phyloP scores from a whole-genome alignment of 1,140 invertebrate genomes.

The Cherax quadricarinatus region DNA sequence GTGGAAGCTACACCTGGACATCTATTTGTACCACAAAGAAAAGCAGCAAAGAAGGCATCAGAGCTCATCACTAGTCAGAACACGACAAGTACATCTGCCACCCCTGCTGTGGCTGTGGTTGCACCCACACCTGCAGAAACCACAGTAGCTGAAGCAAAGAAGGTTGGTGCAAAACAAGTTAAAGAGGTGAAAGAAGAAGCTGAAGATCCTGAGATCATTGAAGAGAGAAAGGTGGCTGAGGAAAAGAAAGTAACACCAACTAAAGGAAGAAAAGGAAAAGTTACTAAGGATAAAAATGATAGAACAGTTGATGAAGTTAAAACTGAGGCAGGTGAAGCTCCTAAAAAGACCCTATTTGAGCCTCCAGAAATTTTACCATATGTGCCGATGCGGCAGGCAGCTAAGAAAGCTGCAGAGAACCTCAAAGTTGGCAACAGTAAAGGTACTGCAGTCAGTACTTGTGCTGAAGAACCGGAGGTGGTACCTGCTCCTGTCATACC shows the following conservation, averaged over 20 bases:
- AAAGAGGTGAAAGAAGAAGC: conserved; percentile 42
- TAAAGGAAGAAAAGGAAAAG: conserved; percentile 82
- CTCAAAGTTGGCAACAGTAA: conserved; percentile 84
- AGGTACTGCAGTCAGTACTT: conserved; percentile 1
- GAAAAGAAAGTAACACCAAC: conserved; percentile 69
- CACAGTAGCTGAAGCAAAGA: conserved; percentile 52
- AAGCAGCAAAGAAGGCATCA: conserved; percentile 92
- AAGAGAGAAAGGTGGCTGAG: conserved; percentile 65
- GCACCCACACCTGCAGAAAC: conserved; percentile 10
- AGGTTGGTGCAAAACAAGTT: conserved; percentile 32
- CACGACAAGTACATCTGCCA: conserved; percentile 46
- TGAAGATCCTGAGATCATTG: conserved; percentile 5
- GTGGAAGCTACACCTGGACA: conserved; percentile 36
- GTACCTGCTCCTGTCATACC: conserved; percentile 31
- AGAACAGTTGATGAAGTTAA: conserved; percentile 76
- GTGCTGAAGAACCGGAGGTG: conserved; percentile 35
- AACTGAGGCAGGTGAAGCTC: conserved; percentile 76
- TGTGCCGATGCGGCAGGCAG: conserved; percentile 92
- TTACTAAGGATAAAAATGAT: conserved; percentile 78
- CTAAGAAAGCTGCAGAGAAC: conserved; percentile 92
- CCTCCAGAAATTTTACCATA: conserved; percentile 85
- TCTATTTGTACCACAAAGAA: conserved; percentile 88
- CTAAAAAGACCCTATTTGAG: conserved; percentile 72
- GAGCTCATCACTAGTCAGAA: conserved; percentile 76
- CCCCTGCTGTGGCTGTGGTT: conserved; percentile 22